phyloP scores from a whole-genome alignment of 23 tunicate species.

The Styela clava region DNA sequence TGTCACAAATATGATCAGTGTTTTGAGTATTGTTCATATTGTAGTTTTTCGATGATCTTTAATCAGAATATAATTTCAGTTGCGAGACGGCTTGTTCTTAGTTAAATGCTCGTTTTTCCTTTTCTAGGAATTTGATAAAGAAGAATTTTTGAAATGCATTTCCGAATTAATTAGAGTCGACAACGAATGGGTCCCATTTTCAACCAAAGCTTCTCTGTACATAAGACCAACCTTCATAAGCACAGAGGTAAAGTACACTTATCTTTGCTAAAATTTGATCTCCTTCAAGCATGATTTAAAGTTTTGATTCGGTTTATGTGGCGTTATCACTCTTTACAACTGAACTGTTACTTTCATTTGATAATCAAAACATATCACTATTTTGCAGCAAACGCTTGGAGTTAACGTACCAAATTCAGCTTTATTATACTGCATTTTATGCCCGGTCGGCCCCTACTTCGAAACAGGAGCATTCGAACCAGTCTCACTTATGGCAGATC shows the following conservation, averaged over 20 bases:
- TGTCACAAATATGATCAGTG: no score
- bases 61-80: no score
- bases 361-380: not conserved
- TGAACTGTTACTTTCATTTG: no score
- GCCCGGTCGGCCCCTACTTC: slow-evolving; percentile 98
- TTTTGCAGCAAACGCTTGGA: slow-evolving; percentile 85
- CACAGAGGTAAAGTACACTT: slow-evolving; percentile 56
- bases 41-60: no score
- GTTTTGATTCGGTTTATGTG: no score
- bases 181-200: slow-evolving; percentile 98
- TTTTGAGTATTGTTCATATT: no score
- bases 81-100: no score
- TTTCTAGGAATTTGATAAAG: slow-evolving; percentile 82
- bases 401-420: slow-evolving; percentile 75
- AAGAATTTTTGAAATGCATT: slow-evolving; percentile 92
- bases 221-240: slow-evolving; percentile 97
- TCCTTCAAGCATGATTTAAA: not conserved
- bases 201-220: slow-evolving; percentile 89
- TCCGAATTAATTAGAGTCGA: slow-evolving; percentile 85
- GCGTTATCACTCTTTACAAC: no score
- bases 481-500: slow-evolving; percentile 97
- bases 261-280: not conserved
- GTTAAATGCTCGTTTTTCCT: no score
- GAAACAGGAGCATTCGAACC: slow-evolving; percentile 93
- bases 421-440: slow-evolving; percentile 70